Percentiles rank a stretch among this genome's conserved stretches.
These are phyloP conservation scores for Luperina nickerlii DNA, from an alignment of 2,888 invertebrate species.

Conservation along the genomic window DNA sequence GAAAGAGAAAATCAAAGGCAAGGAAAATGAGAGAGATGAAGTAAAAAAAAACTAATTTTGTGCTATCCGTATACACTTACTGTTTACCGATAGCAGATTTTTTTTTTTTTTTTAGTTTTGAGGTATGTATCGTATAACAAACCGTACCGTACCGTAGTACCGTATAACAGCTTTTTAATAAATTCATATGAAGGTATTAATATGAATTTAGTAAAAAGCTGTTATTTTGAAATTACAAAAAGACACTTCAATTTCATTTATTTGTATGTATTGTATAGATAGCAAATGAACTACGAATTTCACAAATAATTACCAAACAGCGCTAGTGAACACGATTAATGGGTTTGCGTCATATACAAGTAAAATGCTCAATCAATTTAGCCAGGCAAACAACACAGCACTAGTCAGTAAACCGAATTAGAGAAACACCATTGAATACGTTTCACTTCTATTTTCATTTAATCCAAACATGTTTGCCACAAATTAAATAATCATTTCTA, in stretches of 20 bases:
- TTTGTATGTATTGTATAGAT: background rate
- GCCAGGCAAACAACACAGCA: background rate
- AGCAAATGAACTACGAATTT: background rate
- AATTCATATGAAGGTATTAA: no score
- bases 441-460: slow-evolving; percentile 42
- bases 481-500: slow-evolving; percentile 30
- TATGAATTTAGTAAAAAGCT: no score
- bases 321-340: slow-evolving; percentile 8
- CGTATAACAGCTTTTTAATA: no score
- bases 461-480: slow-evolving; percentile 37
- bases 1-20: background rate
- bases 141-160: no score
- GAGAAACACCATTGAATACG: slow-evolving; percentile 30
- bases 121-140: no score
- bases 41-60: no score
- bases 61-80: no score
- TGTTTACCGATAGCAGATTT: background rate
- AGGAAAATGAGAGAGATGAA: background rate
- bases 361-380: slow-evolving; percentile 30
- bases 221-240: no score
- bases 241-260: no score
- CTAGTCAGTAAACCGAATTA: slow-evolving; percentile 35
- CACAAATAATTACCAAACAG: background rate
- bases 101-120: no score
- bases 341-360: background rate